Evolutionary conservation across 2,888 invertebrate genomes (phyloP), one percentile per base, ranked within the genome.

Genomic region (Prionchulus punctatus): DNA sequence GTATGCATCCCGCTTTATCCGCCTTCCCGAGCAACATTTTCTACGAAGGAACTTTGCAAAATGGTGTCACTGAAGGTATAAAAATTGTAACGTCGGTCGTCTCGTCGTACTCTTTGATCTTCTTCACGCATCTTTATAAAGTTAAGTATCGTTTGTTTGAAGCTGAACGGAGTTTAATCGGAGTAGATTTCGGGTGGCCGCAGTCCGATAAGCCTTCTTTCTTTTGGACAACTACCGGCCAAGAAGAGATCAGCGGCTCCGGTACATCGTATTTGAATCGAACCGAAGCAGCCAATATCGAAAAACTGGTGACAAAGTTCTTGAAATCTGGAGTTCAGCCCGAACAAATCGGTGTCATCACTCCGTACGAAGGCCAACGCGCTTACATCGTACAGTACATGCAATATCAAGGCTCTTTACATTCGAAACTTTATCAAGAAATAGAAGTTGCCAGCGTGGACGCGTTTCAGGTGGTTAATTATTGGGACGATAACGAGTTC

Each of bases 371-470:
- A 73, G 96, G 96, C 0, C 98, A 99, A 72, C 78, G 98, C 15
- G 92, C 96, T 0, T 98, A 92, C 71, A 77, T 98, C 60, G 94
- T 79, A 0, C 94, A 96, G 70, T 90, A 94, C 71, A 96, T 98
- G 94, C 94, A 96, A 73, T 91, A 91, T 71, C 94, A 92, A 71
- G 98, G 98, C 15, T 86, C 91, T 15, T 76, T 99, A 56, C 92
- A 96, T 71, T 85, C 90, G 42, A 94, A 94, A 70, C 77, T 98
- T 0, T 99, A 99, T 71, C 73, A 76, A 75, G 94, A 96, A 71
- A 91, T 99, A 56, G 98, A 99, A 75, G 94, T 99, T 0, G 98
- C 96, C 7, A 94, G 92, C 74, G 98, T 99, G 1, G 98, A 99
- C 73, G 98, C 98, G 0, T 99, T 99, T 73, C 69, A 69, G 23